phyloP scores from a whole-genome alignment of 2,888 invertebrate genomes.

The Heteromurus nitidus region DNA sequence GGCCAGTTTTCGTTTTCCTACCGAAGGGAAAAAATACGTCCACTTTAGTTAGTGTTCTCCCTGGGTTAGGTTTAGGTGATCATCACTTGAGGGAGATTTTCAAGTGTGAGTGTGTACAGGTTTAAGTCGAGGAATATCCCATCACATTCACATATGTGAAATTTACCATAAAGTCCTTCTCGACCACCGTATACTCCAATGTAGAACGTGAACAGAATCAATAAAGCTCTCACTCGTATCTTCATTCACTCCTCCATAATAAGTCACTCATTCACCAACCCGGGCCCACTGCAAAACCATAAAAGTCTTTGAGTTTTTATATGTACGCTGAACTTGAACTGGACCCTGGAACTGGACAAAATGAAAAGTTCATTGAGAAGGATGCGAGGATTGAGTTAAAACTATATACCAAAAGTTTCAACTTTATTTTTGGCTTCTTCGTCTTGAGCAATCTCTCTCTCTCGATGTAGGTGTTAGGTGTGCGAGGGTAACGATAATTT shows the following conservation, averaged over 20 bases:
- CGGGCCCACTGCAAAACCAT: slow-evolving; percentile 16
- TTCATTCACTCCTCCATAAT: slow-evolving; percentile 32
- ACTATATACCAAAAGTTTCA: no score
- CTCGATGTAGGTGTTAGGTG: no score
- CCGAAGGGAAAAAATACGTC: slow-evolving; percentile 32
- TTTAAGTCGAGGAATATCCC: no score
- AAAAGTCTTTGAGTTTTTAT: slow-evolving; percentile 9
- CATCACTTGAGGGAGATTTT: slow-evolving; percentile 46
- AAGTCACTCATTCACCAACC: slow-evolving; percentile 43
- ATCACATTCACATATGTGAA: no score
- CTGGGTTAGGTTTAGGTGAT: slow-evolving; percentile 14
- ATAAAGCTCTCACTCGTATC: slow-evolving; percentile 55
- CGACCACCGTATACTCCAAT: no score
- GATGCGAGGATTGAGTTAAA: no score
- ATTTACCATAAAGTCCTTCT: no score
- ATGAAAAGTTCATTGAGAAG: no score
- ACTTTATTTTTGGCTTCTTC: no score
- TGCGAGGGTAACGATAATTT: background rate
- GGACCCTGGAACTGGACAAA: no score
- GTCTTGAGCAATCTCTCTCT: no score
- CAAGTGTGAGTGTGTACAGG: slow-evolving; percentile 43
- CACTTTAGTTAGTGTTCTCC: slow-evolving; percentile 4
- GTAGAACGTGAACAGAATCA: slow-evolving; percentile 8
- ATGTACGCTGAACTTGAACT: no score
- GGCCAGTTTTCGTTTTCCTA: slow-evolving; percentile 61